phyloP scores from a whole-genome alignment of 2,797 vertebrate genomes.

The Syncerus caffer region DNA sequence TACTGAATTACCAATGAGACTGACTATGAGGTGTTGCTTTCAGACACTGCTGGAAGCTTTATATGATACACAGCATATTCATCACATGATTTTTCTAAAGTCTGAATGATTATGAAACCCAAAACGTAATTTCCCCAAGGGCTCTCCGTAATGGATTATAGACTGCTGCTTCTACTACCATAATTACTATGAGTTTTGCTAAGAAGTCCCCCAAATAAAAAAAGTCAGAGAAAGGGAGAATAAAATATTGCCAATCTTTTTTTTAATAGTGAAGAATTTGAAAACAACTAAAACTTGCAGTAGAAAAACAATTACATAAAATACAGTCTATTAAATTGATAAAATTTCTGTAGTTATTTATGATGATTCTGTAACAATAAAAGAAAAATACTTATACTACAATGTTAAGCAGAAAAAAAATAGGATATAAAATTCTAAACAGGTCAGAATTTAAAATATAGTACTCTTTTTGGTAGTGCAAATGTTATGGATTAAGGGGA shows the following conservation, averaged over 20 bases:
- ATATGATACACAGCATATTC: neutral
- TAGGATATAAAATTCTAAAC: neutral
- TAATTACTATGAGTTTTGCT: neutral
- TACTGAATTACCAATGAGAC: neutral
- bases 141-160: neutral
- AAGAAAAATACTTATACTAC: neutral
- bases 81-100: neutral
- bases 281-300: neutral
- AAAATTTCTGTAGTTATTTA: neutral
- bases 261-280: neutral
- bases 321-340: neutral
- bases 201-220: neutral
- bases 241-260: neutral
- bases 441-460: slow-evolving; percentile 6
- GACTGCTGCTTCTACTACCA: neutral
- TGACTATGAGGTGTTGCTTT: neutral
- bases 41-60: neutral
- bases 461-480: neutral
- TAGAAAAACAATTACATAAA: neutral
- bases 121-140: neutral
- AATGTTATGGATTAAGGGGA: neutral
- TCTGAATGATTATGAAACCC: neutral
- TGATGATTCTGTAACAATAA: neutral
- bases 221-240: neutral
- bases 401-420: neutral